Evolutionary conservation across 2,797 vertebrate species (phyloP), one percentile per base, ranked within the genome.

Genomic region (Nyctalus aviator): DNA sequence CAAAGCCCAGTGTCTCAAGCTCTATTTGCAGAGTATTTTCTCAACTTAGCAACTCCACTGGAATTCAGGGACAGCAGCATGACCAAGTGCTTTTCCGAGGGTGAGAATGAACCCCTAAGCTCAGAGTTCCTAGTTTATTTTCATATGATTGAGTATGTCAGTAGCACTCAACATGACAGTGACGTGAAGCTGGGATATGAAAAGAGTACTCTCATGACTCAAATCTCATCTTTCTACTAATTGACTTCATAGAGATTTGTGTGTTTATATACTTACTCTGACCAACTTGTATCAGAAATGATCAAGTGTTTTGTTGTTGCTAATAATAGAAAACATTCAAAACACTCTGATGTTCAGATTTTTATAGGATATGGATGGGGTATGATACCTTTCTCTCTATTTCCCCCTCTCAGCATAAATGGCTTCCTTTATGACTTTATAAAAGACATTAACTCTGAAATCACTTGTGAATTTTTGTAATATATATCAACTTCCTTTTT

Each of bases 171-270:
- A 46, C 50, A 72, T 5, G 13, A 30, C 23, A 68, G 32, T 76
- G 50, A 55, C 3, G 35, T 13, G 69, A 77, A 78, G 46, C 25
- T 64, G 75, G 89, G 53, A 55, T 10, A 64, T 13, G 21, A 37
- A 77, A 27, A 88, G 23, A 20, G 0, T 55, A 66, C 30, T 44
- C 37, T 46, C 14, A 21, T 14, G 32, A 27, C 53, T 87, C 73
- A 86, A 57, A 92, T 53, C 48, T 93, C 48, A 48, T 62, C 48
- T 77, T 84, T 69, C 48, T 73, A 48, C 27, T 37, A 76, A 82
- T 55, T 90, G 4, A 44, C 18, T 72, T 76, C 66, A 62, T 30
- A 86, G 25, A 77, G 55, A 77, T 18, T 32, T 76, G 14, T 55
- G 9, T 84, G 37, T 57, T 84, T 68, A 44, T 25, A 41, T 6